phyloP scores from a whole-genome alignment of 2,113 vertebrate species.

The Chaetops frenatus region DNA sequence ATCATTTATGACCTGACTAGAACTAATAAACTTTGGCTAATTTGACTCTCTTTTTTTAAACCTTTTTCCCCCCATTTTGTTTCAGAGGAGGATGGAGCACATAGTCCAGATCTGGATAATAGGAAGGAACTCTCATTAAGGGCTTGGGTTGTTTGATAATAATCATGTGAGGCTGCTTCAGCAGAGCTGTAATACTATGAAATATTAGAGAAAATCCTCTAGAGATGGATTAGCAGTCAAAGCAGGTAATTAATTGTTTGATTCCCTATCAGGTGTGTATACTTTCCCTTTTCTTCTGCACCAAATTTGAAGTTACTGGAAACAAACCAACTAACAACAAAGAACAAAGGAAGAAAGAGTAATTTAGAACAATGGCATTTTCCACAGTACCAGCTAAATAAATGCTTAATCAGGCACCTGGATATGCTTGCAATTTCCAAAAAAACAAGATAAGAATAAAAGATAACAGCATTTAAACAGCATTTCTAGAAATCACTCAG shows the following conservation, averaged over 20 bases:
- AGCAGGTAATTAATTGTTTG: not conserved
- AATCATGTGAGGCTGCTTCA: not conserved
- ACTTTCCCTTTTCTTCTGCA: not conserved
- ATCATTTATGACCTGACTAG: not conserved
- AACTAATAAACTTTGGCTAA: not conserved
- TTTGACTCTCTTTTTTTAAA: not conserved
- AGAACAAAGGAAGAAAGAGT: not conserved
- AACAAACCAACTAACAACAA: conserved; percentile 2
- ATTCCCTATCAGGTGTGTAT: not conserved
- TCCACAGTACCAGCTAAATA: not conserved
- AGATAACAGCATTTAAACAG: not conserved
- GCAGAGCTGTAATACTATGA: not conserved
- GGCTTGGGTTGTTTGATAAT: not conserved
- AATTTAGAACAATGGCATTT: not conserved
- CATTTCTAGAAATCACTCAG: not conserved
- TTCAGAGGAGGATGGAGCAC: not conserved
- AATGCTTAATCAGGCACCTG: not conserved
- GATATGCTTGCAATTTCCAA: not conserved
- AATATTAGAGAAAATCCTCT: not conserved
- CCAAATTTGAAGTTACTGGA: not conserved
- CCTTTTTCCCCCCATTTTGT: not conserved
- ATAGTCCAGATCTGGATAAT: conserved; percentile 15
- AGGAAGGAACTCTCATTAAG: conserved; percentile 30
- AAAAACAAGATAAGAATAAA: not conserved
- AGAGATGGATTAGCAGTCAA: not conserved